Evolutionary conservation across 2,113 vertebrate species (phyloP).

Genomic region (Etheostoma spectabile): DNA sequence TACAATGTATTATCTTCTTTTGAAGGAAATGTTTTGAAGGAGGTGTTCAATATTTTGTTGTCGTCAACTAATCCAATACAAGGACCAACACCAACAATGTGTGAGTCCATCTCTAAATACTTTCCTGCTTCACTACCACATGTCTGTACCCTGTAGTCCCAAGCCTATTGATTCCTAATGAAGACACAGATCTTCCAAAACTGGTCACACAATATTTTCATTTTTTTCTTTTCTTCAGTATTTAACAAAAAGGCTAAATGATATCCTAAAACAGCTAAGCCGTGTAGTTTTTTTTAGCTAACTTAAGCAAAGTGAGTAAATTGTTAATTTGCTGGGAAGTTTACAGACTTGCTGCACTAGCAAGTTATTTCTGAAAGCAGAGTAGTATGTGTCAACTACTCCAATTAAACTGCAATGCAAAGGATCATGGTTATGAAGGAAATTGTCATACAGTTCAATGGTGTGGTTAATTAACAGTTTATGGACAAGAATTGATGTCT

Average conservation of each 20-base stretch:
- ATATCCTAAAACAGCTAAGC: not conserved
- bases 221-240: no score
- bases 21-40: not conserved
- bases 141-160: not conserved
- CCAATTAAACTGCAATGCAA: not conserved
- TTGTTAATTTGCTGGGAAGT: not conserved
- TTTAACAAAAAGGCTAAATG: not conserved
- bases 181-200: not conserved
- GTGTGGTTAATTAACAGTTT: not conserved
- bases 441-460: not conserved
- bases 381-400: not conserved
- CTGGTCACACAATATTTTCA: not conserved
- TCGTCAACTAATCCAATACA: not conserved
- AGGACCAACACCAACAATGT: no score
- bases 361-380: not conserved
- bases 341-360: not conserved
- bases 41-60: not conserved
- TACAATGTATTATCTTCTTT: not conserved
- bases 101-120: not conserved
- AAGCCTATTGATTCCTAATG: not conserved
- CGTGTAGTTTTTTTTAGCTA: not conserved
- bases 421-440: not conserved
- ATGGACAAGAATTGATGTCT: not conserved
- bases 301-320: not conserved
- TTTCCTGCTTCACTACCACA: no score